These are phyloP conservation scores for Drosophila mulleri DNA, from an alignment of 2,888 invertebrate species.

Conservation along the genomic window DNA sequence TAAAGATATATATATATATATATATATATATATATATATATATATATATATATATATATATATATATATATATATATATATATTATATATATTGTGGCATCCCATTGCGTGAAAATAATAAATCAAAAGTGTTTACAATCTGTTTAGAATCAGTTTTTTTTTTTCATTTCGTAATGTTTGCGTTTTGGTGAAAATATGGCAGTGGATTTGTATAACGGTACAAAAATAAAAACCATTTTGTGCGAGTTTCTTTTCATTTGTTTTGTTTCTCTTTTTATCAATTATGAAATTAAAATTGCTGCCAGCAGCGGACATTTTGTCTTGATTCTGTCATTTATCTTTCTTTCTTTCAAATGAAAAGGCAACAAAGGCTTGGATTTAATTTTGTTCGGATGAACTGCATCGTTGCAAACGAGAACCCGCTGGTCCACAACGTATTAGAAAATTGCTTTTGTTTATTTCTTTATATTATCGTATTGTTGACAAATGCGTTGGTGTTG, in stretches of 20 bases:
- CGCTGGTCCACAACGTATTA: constrained; percentile 63
- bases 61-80: no score
- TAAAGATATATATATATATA: neutral
- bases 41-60: no score
- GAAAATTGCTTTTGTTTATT: constrained; percentile 17
- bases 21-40: no score
- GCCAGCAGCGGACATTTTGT: constrained; percentile 63
- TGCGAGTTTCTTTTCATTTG: constrained; percentile 38
- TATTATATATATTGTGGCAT: constrained; percentile 23
- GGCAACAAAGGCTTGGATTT: constrained; percentile 38
- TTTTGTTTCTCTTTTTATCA: constrained; percentile 8
- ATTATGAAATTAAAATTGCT: constrained; percentile 52
- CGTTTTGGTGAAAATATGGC: constrained; percentile 56
- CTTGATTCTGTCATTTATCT: constrained; percentile 1
- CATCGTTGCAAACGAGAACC: constrained; percentile 66
- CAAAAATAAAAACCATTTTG: constrained; percentile 57
- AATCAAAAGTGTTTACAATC: constrained; percentile 9
- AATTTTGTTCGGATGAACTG: constrained; percentile 28
- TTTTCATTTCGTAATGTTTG: constrained; percentile 35
- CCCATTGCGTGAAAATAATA: constrained; percentile 30
- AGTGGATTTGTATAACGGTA: constrained; percentile 69
- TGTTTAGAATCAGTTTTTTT: constrained; percentile 4
- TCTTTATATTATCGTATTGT: constrained; percentile 9
- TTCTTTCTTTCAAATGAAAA: constrained; percentile 44
- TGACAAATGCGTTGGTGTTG: constrained; percentile 19